phyloP scores from a whole-genome alignment of 2,888 invertebrate species.

The Anoplius nigerrimus region DNA sequence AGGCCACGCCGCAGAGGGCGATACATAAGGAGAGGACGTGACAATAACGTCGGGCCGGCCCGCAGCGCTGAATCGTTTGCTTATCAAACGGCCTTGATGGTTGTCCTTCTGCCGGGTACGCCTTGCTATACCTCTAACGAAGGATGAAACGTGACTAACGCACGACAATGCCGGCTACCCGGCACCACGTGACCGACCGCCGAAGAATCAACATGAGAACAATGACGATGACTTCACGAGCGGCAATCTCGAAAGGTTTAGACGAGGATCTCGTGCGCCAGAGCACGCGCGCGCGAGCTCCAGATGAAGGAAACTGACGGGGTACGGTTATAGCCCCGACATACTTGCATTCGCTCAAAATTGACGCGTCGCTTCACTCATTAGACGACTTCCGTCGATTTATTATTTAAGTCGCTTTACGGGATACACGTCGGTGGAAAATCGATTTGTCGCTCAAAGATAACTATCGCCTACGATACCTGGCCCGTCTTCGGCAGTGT shows the following conservation, averaged over 20 bases:
- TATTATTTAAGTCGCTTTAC: not conserved
- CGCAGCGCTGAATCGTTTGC: slow-evolving; percentile 60
- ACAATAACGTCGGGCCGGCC: slow-evolving; percentile 59
- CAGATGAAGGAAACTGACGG: no score
- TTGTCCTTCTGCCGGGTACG: slow-evolving; percentile 57
- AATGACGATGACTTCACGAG: not conserved
- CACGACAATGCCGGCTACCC: no score
- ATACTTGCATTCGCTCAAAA: no score
- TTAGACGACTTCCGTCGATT: not conserved
- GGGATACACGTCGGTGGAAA: not conserved
- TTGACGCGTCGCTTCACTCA: slow-evolving; percentile 1
- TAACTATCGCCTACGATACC: not conserved
- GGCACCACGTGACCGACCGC: no score
- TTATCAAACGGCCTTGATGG: slow-evolving; percentile 63
- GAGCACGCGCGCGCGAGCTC: no score
- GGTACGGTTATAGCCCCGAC: no score
- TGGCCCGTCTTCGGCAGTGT: not conserved
- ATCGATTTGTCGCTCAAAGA: not conserved
- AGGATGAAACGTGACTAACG: slow-evolving; percentile 47
- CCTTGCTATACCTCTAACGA: slow-evolving; percentile 49
- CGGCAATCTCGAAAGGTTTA: not conserved
- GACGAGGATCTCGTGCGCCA: no score
- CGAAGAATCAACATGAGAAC: no score
- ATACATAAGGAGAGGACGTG: slow-evolving; percentile 44
- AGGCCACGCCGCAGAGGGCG: slow-evolving; percentile 27